A percentile compares a stretch with the other conserved stretches of the same genome.
These are phyloP conservation scores for Patiria pectinifera DNA, from an alignment of 53 echinoderm and acorn worm genomes.

Conservation along the genomic window DNA sequence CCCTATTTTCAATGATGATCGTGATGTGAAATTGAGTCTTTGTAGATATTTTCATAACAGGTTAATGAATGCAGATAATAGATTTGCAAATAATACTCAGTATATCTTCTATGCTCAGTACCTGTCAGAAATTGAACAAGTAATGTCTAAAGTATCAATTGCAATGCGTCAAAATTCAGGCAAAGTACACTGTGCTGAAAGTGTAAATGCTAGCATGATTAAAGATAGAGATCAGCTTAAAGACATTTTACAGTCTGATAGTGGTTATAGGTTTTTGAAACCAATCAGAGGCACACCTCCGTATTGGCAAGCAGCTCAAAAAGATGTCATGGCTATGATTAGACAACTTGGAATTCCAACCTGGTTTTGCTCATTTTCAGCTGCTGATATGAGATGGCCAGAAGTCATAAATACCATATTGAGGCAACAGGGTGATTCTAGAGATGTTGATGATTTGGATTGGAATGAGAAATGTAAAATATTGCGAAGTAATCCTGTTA, in stretches of 20 bases:
- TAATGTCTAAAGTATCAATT: constrained; percentile 79
- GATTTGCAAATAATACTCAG: constrained; percentile 76
- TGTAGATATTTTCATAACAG: constrained; percentile 78
- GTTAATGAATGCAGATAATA: constrained; percentile 73
- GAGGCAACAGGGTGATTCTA: constrained; percentile 7
- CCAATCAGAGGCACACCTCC: constrained; percentile 74
- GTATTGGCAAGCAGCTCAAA: constrained; percentile 72
- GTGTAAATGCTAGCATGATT: no score
- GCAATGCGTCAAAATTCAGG: constrained; percentile 70
- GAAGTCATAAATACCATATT: constrained; percentile 43
- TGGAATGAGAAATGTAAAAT: no score
- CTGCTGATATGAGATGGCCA: constrained; percentile 59
- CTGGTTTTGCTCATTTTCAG: constrained; percentile 51
- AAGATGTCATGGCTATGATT: constrained; percentile 78
- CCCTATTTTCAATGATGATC: constrained; percentile 67
- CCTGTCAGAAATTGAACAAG: constrained; percentile 72
- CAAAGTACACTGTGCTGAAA: constrained; percentile 28
- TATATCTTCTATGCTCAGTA: constrained; percentile 87
- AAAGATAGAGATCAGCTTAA: no score
- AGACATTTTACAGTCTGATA: constrained; percentile 32
- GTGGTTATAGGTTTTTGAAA: constrained; percentile 39
- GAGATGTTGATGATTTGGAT: constrained; percentile 18
- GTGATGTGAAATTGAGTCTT: constrained; percentile 62
- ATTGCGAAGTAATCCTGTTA: constrained; percentile 73
- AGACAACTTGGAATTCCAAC: constrained; percentile 72